Percentiles rank a stretch among this genome's conserved stretches.
phyloP scores from a whole-genome alignment of 2,797 vertebrate genomes.

The Ctenopoma kingsleyae region DNA sequence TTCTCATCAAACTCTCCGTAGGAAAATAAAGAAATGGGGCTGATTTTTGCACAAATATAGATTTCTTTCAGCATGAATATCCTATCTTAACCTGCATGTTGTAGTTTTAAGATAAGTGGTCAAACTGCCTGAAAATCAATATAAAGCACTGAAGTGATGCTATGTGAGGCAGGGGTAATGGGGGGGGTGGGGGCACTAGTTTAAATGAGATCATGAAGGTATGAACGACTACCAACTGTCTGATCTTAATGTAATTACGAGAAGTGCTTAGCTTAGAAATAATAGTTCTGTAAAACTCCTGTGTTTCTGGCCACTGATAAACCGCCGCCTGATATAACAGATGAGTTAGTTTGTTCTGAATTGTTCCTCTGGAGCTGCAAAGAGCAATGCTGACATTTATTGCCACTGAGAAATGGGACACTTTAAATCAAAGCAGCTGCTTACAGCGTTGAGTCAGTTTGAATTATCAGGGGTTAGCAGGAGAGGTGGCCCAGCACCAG shows the following conservation, averaged over 20 bases:
- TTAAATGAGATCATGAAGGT: neutral
- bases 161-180: neutral
- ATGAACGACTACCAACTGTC: constrained; percentile 17
- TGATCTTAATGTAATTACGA: constrained; percentile 3
- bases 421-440: constrained; percentile 33
- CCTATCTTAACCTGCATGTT: too few relatives aligned
- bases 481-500: constrained; percentile 1
- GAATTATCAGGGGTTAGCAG: constrained; percentile 14
- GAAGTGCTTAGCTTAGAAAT: neutral
- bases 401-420: constrained; percentile 7
- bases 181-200: neutral
- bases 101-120: neutral
- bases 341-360: constrained; percentile 12
- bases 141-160: neutral
- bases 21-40: neutral
- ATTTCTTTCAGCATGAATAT: too few relatives aligned
- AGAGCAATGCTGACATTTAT: constrained; percentile 20
- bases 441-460: neutral
- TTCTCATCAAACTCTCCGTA: neutral
- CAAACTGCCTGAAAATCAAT: neutral
- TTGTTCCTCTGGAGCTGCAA: neutral
- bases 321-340: neutral
- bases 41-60: too few relatives aligned
- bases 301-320: constrained; percentile 25
- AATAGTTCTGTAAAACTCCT: constrained; percentile 6